Base-by-base conservation (phyloP, 2,797 vertebrate species). In the Selene dorsalis region DNA sequence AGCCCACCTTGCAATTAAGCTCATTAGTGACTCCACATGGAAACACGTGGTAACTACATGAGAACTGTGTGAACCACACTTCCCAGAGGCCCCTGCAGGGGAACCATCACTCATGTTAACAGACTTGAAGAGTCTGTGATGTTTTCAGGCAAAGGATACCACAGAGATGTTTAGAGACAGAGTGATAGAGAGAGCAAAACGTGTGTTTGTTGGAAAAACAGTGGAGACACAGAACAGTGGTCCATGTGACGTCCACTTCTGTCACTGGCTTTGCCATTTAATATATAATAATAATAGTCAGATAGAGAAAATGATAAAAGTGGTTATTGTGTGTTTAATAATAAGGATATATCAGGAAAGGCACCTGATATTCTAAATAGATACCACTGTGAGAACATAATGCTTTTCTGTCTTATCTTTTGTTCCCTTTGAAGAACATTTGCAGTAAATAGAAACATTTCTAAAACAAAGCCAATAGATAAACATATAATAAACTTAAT, bases 1-100 rank as follows among this genome's bases (percentile, higher is more conserved):
- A 45, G 13, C 63, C 8, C 26, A 35, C 63, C 32, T 62, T 18
- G 18, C 4, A 60, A 13, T 32, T 24, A 60, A 55, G 83, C 62
- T 72, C 74, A 69, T 55, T 68, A 70, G 83, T 66, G 11, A 56
- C 84, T 77, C 77, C 79, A 82, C 62, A 64, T 69, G 79, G 82
- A 60, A 48, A 59, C 47, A 57, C 11, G 30, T 70, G 69, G 69
- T 66, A 73, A 77, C 12, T 69, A 57, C 61, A 41, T 17, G 10
- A 55, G 59, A 66, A 43, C 0, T 1, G 13, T 32, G 50, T 55
- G 3, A 52, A 83, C 64, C 28, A 6, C 48, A 69, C 43, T 43
- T 76, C 41, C 63, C 73, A 83, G 32, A 56, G 62, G 41, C 38
- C 52, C 48, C 48, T 16, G 13, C 24, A 11, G 55, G 22, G 41